phyloP scores from a whole-genome alignment of 2,888 invertebrate genomes.

The Timema podura region DNA sequence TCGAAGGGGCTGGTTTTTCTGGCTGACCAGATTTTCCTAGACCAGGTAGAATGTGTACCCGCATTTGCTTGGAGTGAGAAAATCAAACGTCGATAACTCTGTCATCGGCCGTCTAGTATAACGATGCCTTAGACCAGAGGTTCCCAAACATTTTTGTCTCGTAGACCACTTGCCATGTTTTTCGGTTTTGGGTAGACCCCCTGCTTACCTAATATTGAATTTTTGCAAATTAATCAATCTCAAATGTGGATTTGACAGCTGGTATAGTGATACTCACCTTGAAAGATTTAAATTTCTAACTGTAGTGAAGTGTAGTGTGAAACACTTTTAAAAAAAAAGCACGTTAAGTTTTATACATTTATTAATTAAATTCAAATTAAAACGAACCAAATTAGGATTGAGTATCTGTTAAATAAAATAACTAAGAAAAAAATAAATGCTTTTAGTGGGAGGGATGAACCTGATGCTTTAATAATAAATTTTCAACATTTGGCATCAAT shows the following conservation, averaged over 20 bases:
- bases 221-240: not conserved
- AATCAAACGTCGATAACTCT: no score
- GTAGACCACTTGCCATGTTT: not conserved
- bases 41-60: no score
- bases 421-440: not conserved
- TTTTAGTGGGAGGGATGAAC: not conserved
- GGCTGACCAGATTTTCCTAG: no score
- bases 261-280: not conserved
- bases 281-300: not conserved
- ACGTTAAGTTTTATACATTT: not conserved
- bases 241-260: not conserved
- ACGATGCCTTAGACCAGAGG: no score
- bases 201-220: not conserved
- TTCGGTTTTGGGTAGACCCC: not conserved
- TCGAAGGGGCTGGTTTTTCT: no score
- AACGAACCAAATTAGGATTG: not conserved
- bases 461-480: not conserved
- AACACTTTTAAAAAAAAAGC: not conserved
- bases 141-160: not conserved
- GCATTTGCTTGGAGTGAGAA: no score
- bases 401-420: not conserved
- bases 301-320: not conserved
- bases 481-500: slow-evolving; percentile 30
- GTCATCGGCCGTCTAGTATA: no score
- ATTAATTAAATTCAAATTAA: not conserved